Evolutionary conservation across 2,888 invertebrate species (phyloP).

Genomic region (Melanotus villosus): DNA sequence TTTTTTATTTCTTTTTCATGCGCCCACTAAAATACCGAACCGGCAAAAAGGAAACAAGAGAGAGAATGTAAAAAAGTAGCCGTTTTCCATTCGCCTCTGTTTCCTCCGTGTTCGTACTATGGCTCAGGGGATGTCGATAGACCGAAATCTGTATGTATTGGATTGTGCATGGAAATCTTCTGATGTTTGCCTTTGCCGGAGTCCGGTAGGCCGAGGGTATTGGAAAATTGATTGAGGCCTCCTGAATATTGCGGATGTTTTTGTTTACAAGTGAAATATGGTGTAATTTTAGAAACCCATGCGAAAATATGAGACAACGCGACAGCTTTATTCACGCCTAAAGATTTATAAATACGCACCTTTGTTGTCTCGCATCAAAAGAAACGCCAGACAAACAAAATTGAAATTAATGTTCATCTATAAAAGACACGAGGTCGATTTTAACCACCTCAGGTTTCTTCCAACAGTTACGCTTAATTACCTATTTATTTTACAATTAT

Average conservation of each 20-base stretch:
- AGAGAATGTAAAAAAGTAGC: conserved; percentile 25
- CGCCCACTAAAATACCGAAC: conserved; percentile 28
- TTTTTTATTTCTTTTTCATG: conserved; percentile 31
- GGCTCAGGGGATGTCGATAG: conserved; percentile 35
- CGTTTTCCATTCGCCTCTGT: conserved; percentile 33
- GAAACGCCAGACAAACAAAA: background rate
- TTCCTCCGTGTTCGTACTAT: conserved; percentile 10
- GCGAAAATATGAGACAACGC: conserved; percentile 27
- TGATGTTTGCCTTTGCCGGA: conserved; percentile 43
- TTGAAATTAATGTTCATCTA: background rate
- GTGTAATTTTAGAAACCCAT: conserved; percentile 33
- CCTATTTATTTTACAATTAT: no score
- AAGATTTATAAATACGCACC: conserved; percentile 30
- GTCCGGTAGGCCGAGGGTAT: conserved; percentile 40
- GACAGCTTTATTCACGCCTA: conserved; percentile 29
- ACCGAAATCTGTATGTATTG: conserved; percentile 47
- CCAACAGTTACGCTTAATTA: no score
- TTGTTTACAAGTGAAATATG: conserved; percentile 45
- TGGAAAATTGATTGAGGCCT: conserved; percentile 46
- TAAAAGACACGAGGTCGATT: background rate
- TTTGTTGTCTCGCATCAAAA: conserved; percentile 23
- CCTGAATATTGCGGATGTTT: conserved; percentile 44
- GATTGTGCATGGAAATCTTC: conserved; percentile 44
- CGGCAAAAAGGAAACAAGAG: conserved; percentile 31
- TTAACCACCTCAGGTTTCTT: no score